Conservation (phyloP, 2,113 vertebrate genomes). For the Semnornis frantzii region DNA sequence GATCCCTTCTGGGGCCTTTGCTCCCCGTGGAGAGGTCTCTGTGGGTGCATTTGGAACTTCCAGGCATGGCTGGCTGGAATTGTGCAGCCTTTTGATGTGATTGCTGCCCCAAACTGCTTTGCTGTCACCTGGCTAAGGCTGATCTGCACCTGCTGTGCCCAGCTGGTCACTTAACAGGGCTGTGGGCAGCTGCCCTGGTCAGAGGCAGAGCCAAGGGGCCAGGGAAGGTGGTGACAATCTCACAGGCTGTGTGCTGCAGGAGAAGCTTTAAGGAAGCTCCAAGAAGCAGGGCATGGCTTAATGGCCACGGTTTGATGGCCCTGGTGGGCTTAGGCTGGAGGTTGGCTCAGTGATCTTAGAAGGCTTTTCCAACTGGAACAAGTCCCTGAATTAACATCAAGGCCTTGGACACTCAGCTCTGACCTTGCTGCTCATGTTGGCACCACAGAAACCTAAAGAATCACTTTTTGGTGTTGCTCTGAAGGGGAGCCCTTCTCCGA, state of each 20-base stretch:
- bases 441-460: not conserved
- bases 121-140: accelerated
- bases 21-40: accelerated
- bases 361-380: no score
- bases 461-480: no score
- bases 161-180: not conserved
- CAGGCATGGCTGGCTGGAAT: not conserved
- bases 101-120: not conserved
- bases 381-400: not conserved
- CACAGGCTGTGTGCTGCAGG: not conserved
- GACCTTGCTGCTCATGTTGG: not conserved
- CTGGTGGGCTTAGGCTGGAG: no score
- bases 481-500: not conserved
- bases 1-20: not conserved
- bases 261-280: not conserved
- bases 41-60: not conserved
- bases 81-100: not conserved
- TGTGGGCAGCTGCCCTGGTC: not conserved
- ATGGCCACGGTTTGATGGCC: no score
- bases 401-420: not conserved
- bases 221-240: not conserved
- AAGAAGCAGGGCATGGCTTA: not conserved
- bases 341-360: no score
- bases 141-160: not conserved
- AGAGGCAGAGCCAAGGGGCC: not conserved